These are phyloP conservation scores for Tiphia femorata DNA, from an alignment of 2,888 invertebrate species.

Conservation along the genomic window DNA sequence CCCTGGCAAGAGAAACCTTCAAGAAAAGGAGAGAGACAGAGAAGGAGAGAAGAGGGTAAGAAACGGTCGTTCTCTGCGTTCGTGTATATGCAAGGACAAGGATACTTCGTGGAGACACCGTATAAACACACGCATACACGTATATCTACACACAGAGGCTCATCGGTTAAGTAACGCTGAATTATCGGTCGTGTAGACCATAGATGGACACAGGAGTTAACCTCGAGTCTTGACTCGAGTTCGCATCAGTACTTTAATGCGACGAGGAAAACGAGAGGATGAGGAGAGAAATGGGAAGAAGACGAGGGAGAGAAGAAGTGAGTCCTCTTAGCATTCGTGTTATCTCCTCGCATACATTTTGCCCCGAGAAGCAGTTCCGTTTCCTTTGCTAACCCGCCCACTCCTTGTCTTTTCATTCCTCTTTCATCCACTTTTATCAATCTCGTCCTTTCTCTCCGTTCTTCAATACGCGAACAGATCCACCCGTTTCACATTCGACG, in stretches of 20 bases:
- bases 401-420: too few relatives aligned
- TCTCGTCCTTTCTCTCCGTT: constrained; percentile 24
- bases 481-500: too few relatives aligned
- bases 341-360: constrained; percentile 60
- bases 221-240: constrained; percentile 47
- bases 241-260: constrained; percentile 50
- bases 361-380: constrained; percentile 58
- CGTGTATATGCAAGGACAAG: too few relatives aligned
- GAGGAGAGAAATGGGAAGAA: constrained; percentile 25
- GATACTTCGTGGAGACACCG: background rate
- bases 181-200: constrained; percentile 55
- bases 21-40: background rate
- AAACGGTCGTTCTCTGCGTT: background rate
- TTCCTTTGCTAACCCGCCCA: too few relatives aligned
- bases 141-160: too few relatives aligned
- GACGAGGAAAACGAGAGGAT: constrained; percentile 33
- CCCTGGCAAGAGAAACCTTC: too few relatives aligned
- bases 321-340: constrained; percentile 47
- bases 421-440: constrained; percentile 18
- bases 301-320: constrained; percentile 8
- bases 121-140: too few relatives aligned
- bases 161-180: constrained; percentile 57
- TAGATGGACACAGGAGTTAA: constrained; percentile 57
- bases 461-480: too few relatives aligned
- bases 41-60: background rate